Base-by-base conservation (phyloP, 2,113 vertebrate species). In the Cacatua alba region DNA sequence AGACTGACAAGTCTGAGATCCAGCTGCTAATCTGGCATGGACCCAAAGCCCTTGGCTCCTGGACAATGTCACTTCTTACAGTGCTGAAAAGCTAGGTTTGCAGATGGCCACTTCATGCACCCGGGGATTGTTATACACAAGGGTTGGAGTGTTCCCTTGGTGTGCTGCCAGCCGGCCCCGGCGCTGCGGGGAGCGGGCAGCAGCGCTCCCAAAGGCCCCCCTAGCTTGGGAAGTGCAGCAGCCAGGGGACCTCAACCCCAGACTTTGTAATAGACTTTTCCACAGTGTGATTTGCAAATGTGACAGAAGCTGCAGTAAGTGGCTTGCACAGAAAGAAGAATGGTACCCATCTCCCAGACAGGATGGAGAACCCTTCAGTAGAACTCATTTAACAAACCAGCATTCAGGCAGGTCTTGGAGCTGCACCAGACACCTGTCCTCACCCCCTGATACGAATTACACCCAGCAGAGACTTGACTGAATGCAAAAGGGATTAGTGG, bases 81-180 rank as follows among this genome's bases (percentile, higher is more conserved):
- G 77, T 18, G 25, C 89, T 96, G 92, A 94, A 96, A 94, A 94
- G 91, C 95, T 79, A 94, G 80, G 92, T 96, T 96, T 93, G 94
- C 96, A 96, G 95, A 96, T 96, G 96, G 96, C 95, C 96, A 96
- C 96, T 96, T 92, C 80, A 92, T 19, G 94, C 86, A 59, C 95
- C 89, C 0, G 0, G 90, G 94, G 65, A 94, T 71, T 88, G 96
- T 91, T 82, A 63, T 3, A 55, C 92, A 88, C 85, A 88, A 94
- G 94, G 72, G 69, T 83, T 88, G 80, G 65, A 96, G 95, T 68
- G 91, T 89, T 94, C 74, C 83, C 88, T 96, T 88, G 92, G 92
- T 86, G 81, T 62, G 91, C 91, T 95, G 92, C 94, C 94, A 96
- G 92, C 84, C 13, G 35, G 72, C 77, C 86, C 81, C 14, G 16